These are phyloP conservation scores for Cordylochernes scorpioides DNA, from an alignment of 2,888 invertebrate genomes.

Conservation along the genomic window DNA sequence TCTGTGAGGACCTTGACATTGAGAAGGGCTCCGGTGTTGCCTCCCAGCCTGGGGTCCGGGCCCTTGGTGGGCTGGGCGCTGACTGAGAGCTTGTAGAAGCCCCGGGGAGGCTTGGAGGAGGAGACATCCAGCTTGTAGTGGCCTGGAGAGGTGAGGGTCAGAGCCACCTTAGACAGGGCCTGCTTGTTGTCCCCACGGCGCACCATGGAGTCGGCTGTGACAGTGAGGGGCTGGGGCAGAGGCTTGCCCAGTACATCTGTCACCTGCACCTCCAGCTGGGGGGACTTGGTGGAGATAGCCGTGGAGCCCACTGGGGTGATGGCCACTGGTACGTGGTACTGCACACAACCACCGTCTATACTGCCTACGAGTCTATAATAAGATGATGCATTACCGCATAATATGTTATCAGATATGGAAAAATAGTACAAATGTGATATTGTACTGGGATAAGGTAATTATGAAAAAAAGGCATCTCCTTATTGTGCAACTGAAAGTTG, in stretches of 20 bases:
- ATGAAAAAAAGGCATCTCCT: no score
- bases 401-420: no score
- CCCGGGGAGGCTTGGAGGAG: constrained; percentile 48
- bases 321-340: constrained; percentile 51
- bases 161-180: no score
- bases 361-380: no score
- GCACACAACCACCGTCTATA: constrained; percentile 15
- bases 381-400: no score
- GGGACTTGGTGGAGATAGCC: constrained; percentile 43
- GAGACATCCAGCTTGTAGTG: constrained; percentile 46
- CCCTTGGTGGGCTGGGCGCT: constrained; percentile 36
- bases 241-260: constrained; percentile 27
- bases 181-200: constrained; percentile 38
- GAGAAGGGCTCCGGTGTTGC: constrained; percentile 27
- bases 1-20: constrained; percentile 41
- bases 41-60: constrained; percentile 30
- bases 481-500: no score
- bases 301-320: constrained; percentile 49
- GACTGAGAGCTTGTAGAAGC: constrained; percentile 53
- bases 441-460: no score
- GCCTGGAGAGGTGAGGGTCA: no score
- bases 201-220: constrained; percentile 46
- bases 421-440: no score
- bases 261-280: constrained; percentile 31
- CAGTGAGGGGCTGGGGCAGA: constrained; percentile 32